These are phyloP conservation scores for Chionis minor DNA, from an alignment of 2,113 vertebrate genomes.

Conservation along the genomic window DNA sequence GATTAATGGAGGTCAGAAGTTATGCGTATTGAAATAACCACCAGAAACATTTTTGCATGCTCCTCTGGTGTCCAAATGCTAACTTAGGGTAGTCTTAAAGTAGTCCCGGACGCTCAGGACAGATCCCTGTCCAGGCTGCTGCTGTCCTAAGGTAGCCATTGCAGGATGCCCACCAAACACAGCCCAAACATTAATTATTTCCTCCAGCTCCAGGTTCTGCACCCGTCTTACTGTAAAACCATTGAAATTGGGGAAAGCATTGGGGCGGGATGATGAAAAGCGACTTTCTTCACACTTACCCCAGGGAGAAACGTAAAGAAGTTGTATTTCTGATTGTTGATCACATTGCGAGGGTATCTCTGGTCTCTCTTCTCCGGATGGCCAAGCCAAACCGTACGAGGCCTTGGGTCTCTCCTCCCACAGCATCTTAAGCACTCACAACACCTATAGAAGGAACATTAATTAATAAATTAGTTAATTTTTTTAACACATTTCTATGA, in stretches of 20 bases:
- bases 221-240: slow-evolving; percentile 25
- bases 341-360: slow-evolving; percentile 94
- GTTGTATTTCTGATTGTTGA: slow-evolving; percentile 99
- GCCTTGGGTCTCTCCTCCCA: slow-evolving; percentile 89
- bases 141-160: neutral
- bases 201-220: neutral
- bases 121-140: neutral
- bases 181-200: neutral
- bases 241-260: neutral
- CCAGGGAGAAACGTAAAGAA: slow-evolving; percentile 96
- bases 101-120: neutral
- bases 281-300: slow-evolving; percentile 66
- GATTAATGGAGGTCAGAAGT: neutral
- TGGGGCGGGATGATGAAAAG: neutral
- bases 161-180: neutral
- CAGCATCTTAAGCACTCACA: slow-evolving; percentile 93
- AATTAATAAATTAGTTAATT: rapidly evolving
- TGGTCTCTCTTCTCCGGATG: slow-evolving; percentile 97
- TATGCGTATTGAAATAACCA: neutral
- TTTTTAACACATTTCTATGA: neutral
- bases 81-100: neutral
- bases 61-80: neutral
- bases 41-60: neutral
- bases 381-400: slow-evolving; percentile 94
- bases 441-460: slow-evolving; percentile 75